Evolutionary conservation across 1,140 invertebrate species (phyloP).

Genomic region (Tachypleus tridentatus): DNA sequence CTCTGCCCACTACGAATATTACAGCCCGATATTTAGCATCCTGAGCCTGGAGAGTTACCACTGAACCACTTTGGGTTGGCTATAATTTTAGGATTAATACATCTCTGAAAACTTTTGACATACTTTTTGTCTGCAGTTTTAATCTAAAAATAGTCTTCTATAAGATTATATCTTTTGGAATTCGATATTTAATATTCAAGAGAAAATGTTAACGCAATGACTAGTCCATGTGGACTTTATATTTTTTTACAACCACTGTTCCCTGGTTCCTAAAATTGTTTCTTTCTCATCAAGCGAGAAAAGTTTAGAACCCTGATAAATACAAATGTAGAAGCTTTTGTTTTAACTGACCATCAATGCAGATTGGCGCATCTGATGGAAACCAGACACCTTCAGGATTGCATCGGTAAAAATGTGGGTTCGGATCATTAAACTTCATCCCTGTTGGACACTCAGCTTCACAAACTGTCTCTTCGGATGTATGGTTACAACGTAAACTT

Average conservation of each 20-base stretch:
- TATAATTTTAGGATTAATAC: no score
- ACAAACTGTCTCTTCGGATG: conserved; percentile 14
- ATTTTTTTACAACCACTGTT: not conserved
- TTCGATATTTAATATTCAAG: not conserved
- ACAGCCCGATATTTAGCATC: no score
- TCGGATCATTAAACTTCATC: conserved; percentile 11
- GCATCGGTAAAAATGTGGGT: conserved; percentile 9
- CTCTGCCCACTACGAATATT: no score
- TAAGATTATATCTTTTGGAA: not conserved
- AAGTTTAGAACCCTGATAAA: not conserved
- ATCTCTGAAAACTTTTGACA: no score
- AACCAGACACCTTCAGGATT: conserved; percentile 36
- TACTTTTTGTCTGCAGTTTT: no score
- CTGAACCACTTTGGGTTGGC: no score
- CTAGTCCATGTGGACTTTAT: not conserved
- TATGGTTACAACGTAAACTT: conserved; percentile 9
- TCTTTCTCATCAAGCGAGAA: not conserved
- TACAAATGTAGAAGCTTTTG: not conserved
- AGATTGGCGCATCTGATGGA: conserved; percentile 58
- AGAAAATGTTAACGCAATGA: not conserved
- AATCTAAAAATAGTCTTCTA: no score
- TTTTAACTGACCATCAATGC: conserved; percentile 47
- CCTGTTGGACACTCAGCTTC: conserved; percentile 11
- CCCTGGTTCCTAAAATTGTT: not conserved
- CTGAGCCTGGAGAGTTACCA: no score